These are phyloP conservation scores for Erpobdella octoculata DNA, from an alignment of 2,888 invertebrate genomes.

Conservation along the genomic window DNA sequence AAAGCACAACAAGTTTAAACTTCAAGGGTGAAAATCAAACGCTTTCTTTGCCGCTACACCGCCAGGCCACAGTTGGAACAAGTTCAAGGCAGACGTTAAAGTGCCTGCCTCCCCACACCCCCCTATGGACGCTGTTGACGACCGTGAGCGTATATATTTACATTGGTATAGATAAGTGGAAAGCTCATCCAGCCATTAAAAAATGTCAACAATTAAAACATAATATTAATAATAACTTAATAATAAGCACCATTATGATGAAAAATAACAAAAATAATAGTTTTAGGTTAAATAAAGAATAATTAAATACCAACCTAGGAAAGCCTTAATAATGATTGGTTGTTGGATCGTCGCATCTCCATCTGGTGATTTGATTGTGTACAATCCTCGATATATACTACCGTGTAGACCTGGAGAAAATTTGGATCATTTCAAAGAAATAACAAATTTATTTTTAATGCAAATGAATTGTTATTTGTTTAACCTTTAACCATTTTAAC, in stretches of 20 bases:
- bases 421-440: not conserved
- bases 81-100: too few species aligned
- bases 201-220: too few species aligned
- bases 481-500: not conserved
- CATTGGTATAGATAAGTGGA: too few species aligned
- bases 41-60: too few species aligned
- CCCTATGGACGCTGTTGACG: too few species aligned
- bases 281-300: not conserved
- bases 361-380: not conserved
- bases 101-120: too few species aligned
- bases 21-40: too few species aligned
- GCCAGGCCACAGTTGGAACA: too few species aligned
- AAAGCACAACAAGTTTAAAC: too few species aligned
- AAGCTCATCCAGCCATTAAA: too few species aligned
- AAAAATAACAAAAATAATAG: not conserved
- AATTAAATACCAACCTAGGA: not conserved
- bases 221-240: constrained; percentile 1
- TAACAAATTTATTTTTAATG: not conserved
- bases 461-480: not conserved
- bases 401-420: not conserved
- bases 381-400: not conserved
- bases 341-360: not conserved
- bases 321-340: not conserved
- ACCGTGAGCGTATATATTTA: too few species aligned
- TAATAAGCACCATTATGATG: not conserved